These are phyloP conservation scores for Thamnaconus septentrionalis DNA, from an alignment of 2,113 vertebrate species.

Conservation along the genomic window DNA sequence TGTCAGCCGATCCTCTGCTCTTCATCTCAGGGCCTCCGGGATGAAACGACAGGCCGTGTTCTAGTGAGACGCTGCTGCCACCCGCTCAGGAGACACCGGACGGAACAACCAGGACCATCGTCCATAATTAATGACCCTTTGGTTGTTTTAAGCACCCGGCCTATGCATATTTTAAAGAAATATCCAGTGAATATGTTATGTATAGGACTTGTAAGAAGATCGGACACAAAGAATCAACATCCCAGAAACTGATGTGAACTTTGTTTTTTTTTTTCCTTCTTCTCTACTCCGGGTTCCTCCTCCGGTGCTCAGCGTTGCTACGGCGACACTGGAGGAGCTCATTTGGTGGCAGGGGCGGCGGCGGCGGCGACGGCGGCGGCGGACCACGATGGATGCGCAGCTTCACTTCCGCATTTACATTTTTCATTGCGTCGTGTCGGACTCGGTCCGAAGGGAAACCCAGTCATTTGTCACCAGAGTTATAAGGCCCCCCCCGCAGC, in stretches of 20 bases:
- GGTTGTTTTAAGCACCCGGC: conserved; percentile 65
- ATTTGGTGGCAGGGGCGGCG: no score
- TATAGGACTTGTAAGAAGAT: conserved; percentile 56
- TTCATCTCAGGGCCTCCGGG: conserved; percentile 4
- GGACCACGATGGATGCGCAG: conserved; percentile 39
- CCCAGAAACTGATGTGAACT: conserved; percentile 52
- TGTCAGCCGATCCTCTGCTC: conserved; percentile 26
- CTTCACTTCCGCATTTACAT: conserved; percentile 23
- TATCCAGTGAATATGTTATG: conserved; percentile 70
- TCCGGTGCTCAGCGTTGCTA: conserved; percentile 42
- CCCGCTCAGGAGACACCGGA: conserved; percentile 62
- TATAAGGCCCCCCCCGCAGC: conserved; percentile 1
- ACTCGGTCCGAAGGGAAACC: conserved; percentile 24
- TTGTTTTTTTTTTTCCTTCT: conserved; percentile 9
- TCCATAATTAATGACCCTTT: conserved; percentile 69
- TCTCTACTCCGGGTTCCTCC: conserved; percentile 37
- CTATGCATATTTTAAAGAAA: conserved; percentile 75
- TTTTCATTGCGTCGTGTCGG: conserved; percentile 25
- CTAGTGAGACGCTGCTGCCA: conserved; percentile 45
- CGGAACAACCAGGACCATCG: conserved; percentile 49
- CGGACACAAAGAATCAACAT: conserved; percentile 63
- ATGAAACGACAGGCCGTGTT: conserved; percentile 35
- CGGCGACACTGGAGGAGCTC: conserved; percentile 28
- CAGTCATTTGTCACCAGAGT: conserved; percentile 13
- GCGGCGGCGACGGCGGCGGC: no score